A percentile compares a stretch with the other conserved stretches of the same genome.
These are phyloP conservation scores for Pterocles burchelli DNA, from an alignment of 2,113 vertebrate species.

Conservation along the genomic window DNA sequence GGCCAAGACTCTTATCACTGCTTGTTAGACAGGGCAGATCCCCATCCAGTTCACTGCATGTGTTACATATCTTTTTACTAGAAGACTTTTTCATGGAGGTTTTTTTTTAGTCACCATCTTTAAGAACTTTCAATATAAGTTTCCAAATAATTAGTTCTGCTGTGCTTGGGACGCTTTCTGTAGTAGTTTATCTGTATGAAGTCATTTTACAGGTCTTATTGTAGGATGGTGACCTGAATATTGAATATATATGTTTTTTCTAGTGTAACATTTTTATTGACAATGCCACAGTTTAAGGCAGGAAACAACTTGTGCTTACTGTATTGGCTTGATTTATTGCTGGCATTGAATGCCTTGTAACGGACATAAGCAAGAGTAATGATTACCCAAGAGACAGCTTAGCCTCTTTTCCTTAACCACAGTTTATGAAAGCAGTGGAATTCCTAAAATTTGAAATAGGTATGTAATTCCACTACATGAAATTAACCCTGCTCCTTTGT, in stretches of 20 bases:
- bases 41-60: not conserved
- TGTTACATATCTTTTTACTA: not conserved
- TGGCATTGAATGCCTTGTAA: not conserved
- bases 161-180: not conserved
- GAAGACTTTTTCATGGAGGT: not conserved
- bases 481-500: not conserved
- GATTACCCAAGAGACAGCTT: not conserved
- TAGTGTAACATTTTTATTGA: not conserved
- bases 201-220: not conserved
- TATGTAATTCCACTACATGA: not conserved
- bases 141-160: not conserved
- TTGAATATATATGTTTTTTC: not conserved
- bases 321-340: not conserved
- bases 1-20: not conserved
- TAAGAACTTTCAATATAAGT: not conserved
- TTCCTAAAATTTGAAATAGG: not conserved
- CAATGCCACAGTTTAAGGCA: not conserved
- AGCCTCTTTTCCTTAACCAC: not conserved
- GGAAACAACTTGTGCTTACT: not conserved
- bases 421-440: not conserved
- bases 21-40: not conserved
- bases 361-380: not conserved
- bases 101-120: not conserved
- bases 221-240: not conserved
- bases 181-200: not conserved